These are phyloP conservation scores for Machimus atricapillus DNA, from an alignment of 2,888 invertebrate species.

Conservation along the genomic window DNA sequence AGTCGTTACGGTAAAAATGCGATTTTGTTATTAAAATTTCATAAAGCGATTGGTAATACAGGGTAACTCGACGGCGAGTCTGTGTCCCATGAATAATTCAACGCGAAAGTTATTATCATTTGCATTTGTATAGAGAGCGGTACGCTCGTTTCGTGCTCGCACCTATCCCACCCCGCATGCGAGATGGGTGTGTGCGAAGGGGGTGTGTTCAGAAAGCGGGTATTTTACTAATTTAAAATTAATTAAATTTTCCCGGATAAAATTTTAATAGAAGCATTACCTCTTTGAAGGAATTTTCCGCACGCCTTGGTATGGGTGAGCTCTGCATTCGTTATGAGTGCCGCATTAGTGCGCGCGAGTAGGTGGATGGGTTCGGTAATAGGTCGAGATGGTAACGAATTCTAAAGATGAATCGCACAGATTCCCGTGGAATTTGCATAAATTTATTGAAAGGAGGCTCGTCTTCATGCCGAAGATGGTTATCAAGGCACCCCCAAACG, in stretches of 20 bases:
- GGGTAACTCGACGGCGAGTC: background rate
- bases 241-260: slow-evolving; percentile 29
- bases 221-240: slow-evolving; percentile 33
- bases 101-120: slow-evolving; percentile 11
- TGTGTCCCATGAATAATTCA: slow-evolving; percentile 26
- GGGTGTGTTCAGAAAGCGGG: background rate
- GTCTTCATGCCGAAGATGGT: background rate
- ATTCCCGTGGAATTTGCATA: slow-evolving; percentile 26
- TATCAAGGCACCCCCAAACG: background rate
- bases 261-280: slow-evolving; percentile 30
- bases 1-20: slow-evolving; percentile 1
- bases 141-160: background rate
- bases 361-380: background rate
- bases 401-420: background rate
- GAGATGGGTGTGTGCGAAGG: background rate
- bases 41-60: slow-evolving; percentile 10
- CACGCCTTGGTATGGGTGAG: background rate
- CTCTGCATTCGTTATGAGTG: slow-evolving; percentile 2
- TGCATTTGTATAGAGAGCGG: slow-evolving; percentile 23
- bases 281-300: slow-evolving; percentile 23
- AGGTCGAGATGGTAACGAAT: slow-evolving; percentile 13
- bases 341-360: background rate
- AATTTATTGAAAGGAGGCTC: background rate
- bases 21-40: slow-evolving; percentile 30
- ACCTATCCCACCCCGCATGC: background rate